These are phyloP conservation scores for Bubalus kerabau DNA, from an alignment of 2,113 vertebrate species.

Conservation along the genomic window DNA sequence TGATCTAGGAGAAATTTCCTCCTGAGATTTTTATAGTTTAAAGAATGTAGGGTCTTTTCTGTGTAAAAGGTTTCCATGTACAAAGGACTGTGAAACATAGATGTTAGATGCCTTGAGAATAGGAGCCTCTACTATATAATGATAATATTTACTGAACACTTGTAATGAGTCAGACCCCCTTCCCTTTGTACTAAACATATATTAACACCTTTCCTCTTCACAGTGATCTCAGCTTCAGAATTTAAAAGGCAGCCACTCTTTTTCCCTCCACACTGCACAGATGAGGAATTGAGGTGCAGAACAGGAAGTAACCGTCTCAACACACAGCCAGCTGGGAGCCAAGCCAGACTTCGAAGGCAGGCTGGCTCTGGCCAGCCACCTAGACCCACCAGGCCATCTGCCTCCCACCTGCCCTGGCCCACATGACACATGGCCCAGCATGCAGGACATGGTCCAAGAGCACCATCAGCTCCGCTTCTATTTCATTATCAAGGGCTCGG, in stretches of 20 bases:
- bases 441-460: accelerated
- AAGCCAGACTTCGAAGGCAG: not conserved
- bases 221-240: not conserved
- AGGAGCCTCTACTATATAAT: not conserved
- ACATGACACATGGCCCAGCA: not conserved
- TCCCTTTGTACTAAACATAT: not conserved
- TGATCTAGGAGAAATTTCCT: not conserved
- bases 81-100: not conserved
- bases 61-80: not conserved
- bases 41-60: not conserved
- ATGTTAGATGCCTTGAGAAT: not conserved
- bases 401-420: not conserved
- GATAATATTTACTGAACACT: not conserved
- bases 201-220: not conserved
- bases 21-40: not conserved
- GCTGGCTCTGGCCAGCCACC: not conserved
- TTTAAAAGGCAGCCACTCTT: not conserved
- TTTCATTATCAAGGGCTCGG: not conserved
- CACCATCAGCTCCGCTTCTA: not conserved
- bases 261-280: not conserved
- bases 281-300: not conserved
- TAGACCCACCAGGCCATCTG: no score
- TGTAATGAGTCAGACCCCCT: not conserved
- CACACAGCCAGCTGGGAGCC: not conserved
- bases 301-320: not conserved